Evolutionary conservation across 2,888 invertebrate genomes (phyloP).

Genomic region (Lagria hirta): DNA sequence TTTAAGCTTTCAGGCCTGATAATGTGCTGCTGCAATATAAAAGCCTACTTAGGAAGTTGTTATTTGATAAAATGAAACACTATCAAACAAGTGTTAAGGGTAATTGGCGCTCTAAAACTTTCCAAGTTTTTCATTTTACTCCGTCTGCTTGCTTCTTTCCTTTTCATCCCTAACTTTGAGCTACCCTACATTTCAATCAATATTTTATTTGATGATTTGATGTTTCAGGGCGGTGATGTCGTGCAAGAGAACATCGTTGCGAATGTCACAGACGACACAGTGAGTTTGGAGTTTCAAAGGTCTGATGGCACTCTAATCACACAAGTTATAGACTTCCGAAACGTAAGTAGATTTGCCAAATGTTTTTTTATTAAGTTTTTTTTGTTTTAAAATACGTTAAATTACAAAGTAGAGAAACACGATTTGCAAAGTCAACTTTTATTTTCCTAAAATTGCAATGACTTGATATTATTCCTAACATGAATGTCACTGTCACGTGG

Average conservation of each 20-base stretch:
- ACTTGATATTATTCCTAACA: too few species aligned
- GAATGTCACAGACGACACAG: constrained; percentile 87
- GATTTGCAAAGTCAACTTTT: too few species aligned
- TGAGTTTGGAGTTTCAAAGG: constrained; percentile 84
- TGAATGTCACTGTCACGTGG: too few species aligned
- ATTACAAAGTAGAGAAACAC: neutral
- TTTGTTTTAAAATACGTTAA: too few species aligned
- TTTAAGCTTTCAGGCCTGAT: constrained; percentile 25
- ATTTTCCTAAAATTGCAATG: too few species aligned
- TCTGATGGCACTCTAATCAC: constrained; percentile 90
- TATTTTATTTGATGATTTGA: constrained; percentile 28
- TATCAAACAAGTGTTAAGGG: constrained; percentile 33
- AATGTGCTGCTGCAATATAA: constrained; percentile 34
- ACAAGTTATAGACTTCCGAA: constrained; percentile 91
- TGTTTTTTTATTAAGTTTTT: neutral
- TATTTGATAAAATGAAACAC: constrained; percentile 32
- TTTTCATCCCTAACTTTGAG: constrained; percentile 14
- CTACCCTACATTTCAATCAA: too few species aligned
- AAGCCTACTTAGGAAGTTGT: constrained; percentile 34
- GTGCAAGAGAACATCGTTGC: constrained; percentile 89
- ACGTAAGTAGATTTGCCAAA: constrained; percentile 79
- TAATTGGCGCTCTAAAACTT: constrained; percentile 30
- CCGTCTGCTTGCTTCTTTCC: constrained; percentile 10
- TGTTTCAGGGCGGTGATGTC: constrained; percentile 85
- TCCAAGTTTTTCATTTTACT: constrained; percentile 13